Percentiles rank a stretch among this genome's conserved stretches.
phyloP scores from a whole-genome alignment of 2,113 vertebrate genomes.

The Plotosus lineatus region DNA sequence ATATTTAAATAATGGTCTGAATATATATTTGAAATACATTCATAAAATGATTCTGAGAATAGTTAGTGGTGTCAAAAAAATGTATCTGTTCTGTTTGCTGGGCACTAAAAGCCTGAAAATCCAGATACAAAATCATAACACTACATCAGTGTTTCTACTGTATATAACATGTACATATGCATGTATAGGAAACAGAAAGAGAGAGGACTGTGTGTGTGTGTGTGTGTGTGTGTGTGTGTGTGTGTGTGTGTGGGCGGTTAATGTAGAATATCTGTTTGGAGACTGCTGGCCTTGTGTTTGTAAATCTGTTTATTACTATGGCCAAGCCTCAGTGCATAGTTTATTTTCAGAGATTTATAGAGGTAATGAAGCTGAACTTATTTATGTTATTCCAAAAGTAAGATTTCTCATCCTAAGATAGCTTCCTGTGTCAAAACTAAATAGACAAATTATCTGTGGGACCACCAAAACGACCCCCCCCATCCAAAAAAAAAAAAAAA shows the following conservation, averaged over 20 bases:
- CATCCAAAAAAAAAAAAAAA: slow-evolving; percentile 17
- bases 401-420: slow-evolving; percentile 49
- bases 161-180: too few species aligned
- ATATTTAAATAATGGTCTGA: neutral
- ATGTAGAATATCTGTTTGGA: neutral
- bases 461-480: too few species aligned
- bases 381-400: slow-evolving; percentile 43
- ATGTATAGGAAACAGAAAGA: too few species aligned
- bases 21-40: neutral
- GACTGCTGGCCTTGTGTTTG: slow-evolving; percentile 38
- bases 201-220: neutral
- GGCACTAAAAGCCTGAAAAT: neutral
- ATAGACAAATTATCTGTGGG: slow-evolving; percentile 50
- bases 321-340: slow-evolving; percentile 33
- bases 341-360: slow-evolving; percentile 58
- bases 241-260: neutral
- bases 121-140: neutral
- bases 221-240: neutral
- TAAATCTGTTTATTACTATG: slow-evolving; percentile 23
- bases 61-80: too few species aligned
- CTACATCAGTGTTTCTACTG: neutral
- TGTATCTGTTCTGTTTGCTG: too few species aligned
- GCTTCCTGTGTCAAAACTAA: slow-evolving; percentile 43
- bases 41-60: neutral
- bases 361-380: slow-evolving; percentile 48